Evolutionary conservation across 23 tunicate genomes (phyloP).

Genomic region (Botrylloides violaceus): DNA sequence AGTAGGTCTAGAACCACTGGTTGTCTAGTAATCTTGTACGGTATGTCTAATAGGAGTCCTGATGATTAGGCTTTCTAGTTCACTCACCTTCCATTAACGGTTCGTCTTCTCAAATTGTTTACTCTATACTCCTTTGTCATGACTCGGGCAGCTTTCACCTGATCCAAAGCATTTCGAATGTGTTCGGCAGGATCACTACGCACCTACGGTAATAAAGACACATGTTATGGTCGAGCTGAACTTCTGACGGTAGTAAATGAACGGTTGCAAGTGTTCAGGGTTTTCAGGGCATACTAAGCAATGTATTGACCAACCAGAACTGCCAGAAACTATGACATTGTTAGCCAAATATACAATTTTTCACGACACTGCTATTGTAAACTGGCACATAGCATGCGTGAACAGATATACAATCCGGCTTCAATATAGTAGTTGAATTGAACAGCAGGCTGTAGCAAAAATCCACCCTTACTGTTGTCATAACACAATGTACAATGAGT

Average conservation of each 20-base stretch:
- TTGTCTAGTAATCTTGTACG: no score
- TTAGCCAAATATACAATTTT: neutral
- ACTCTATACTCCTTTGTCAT: conserved; percentile 55
- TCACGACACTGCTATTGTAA: neutral
- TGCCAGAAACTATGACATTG: neutral
- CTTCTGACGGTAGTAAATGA: no score
- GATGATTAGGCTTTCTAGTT: no score
- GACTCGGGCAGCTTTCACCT: conserved; percentile 75
- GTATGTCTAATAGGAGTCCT: no score
- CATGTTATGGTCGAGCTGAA: no score
- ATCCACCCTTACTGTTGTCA: no score
- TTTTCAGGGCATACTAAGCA: neutral
- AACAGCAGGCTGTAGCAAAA: neutral
- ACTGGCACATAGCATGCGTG: neutral
- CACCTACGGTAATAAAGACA: no score
- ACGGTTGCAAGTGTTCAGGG: neutral
- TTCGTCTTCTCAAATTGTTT: conserved; percentile 9
- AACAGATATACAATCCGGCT: neutral
- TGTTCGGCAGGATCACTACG: conserved; percentile 99
- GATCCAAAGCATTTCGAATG: conserved; percentile 93
- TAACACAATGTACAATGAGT: no score
- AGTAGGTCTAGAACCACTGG: no score
- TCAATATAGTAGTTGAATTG: neutral
- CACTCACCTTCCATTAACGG: no score
- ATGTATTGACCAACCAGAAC: neutral